These are phyloP conservation scores for Meteorus cinctellus DNA, from an alignment of 2,888 invertebrate genomes.

Conservation along the genomic window DNA sequence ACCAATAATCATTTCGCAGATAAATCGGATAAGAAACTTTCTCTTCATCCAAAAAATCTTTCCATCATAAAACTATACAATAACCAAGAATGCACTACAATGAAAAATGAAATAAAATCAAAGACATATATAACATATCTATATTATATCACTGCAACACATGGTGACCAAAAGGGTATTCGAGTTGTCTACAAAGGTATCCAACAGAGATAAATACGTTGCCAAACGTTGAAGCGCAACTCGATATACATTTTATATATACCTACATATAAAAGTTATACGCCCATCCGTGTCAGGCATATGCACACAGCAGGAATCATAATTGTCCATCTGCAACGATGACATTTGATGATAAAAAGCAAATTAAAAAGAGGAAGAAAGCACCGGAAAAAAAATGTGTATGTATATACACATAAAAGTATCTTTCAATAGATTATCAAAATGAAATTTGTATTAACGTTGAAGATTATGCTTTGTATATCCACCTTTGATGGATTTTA, in stretches of 20 bases:
- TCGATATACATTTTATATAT: neutral
- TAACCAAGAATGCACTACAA: constrained; percentile 13
- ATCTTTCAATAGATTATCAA: constrained; percentile 31
- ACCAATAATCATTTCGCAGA: neutral
- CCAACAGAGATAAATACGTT: constrained; percentile 73
- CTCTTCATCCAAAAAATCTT: neutral
- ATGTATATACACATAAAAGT: too few relatives aligned
- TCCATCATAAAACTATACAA: neutral
- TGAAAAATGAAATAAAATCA: constrained; percentile 22
- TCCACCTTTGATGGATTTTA: constrained; percentile 7
- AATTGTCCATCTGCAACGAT: constrained; percentile 64
- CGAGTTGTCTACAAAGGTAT: constrained; percentile 67
- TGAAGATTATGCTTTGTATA: constrained; percentile 19
- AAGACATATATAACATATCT: constrained; percentile 15
- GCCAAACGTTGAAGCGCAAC: constrained; percentile 58
- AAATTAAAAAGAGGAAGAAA: neutral
- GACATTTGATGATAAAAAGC: constrained; percentile 58
- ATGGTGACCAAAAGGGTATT: constrained; percentile 68
- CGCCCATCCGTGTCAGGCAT: constrained; percentile 57
- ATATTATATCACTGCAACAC: constrained; percentile 60
- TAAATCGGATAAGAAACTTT: neutral
- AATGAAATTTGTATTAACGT: constrained; percentile 22
- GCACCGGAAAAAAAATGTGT: too few relatives aligned
- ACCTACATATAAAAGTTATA: constrained; percentile 23
- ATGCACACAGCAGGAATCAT: constrained; percentile 68